A percentile compares a stretch with the other conserved stretches of the same genome.
Evolutionary conservation across 2,888 invertebrate genomes (phyloP).

Genomic region (Hirtodrosophila histrioides): DNA sequence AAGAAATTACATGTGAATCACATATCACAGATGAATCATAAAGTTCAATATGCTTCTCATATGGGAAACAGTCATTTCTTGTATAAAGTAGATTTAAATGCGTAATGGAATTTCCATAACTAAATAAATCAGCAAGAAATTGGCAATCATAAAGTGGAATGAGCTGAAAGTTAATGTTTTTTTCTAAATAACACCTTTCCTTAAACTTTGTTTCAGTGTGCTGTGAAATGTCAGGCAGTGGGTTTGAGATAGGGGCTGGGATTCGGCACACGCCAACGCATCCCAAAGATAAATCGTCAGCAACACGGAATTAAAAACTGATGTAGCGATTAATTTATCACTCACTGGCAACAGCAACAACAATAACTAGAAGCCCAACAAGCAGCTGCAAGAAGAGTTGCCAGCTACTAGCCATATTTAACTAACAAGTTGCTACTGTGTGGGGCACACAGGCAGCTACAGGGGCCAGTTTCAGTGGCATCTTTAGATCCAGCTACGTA

Average conservation of each 20-base stretch:
- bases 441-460: conserved; percentile 8
- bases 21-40: too few relatives aligned
- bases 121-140: too few relatives aligned
- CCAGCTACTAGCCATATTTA: conserved; percentile 70
- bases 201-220: conserved; percentile 32
- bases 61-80: too few relatives aligned
- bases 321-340: conserved; percentile 84
- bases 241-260: conserved; percentile 14
- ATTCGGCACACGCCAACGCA: conserved; percentile 70
- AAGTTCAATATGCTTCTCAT: too few relatives aligned
- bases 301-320: conserved; percentile 83
- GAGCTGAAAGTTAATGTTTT: too few relatives aligned
- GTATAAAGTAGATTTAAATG: too few relatives aligned
- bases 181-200: conserved; percentile 2
- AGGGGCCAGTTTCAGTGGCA: conserved; percentile 23
- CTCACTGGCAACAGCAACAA: conserved; percentile 67
- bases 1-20: too few relatives aligned
- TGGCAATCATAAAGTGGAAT: not conserved
- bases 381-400: conserved; percentile 44
- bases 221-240: conserved; percentile 11
- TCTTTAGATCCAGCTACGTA: conserved; percentile 32
- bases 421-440: conserved; percentile 67
- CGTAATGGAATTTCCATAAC: too few relatives aligned
- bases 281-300: conserved; percentile 79
- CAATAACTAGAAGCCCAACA: conserved; percentile 18